Conservation (phyloP, 2,113 vertebrate species). For the Xyliphius kryptos region DNA sequence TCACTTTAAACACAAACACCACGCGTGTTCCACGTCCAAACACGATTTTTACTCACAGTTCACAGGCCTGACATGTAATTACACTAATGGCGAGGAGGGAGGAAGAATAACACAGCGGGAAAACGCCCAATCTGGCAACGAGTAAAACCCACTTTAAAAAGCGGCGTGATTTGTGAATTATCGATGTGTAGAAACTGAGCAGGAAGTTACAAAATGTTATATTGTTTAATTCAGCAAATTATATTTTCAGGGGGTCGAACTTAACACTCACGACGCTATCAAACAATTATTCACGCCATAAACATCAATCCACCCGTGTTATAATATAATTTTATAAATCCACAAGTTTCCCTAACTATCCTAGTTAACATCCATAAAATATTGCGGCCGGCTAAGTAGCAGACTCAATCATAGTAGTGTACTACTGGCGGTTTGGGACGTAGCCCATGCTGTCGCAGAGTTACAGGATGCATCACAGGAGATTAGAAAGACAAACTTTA, state of each 20-base stretch:
- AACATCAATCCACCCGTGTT: too few relatives aligned
- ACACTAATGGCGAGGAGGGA: too few relatives aligned
- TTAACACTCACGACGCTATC: too few relatives aligned
- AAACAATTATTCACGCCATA: too few relatives aligned
- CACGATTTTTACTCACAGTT: background rate
- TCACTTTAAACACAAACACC: background rate
- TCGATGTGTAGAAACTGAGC: slow-evolving; percentile 43
- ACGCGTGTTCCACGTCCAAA: background rate
- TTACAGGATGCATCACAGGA: slow-evolving; percentile 2
- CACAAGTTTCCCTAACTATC: too few relatives aligned
- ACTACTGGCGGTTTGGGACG: slow-evolving; percentile 7
- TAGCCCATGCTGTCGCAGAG: background rate
- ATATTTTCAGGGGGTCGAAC: too few relatives aligned
- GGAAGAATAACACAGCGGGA: background rate
- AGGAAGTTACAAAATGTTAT: too few relatives aligned
- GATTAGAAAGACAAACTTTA: background rate
- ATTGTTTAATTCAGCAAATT: too few relatives aligned
- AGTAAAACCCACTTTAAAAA: background rate
- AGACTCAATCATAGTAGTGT: background rate
- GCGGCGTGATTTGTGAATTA: slow-evolving; percentile 41
- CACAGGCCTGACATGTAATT: too few relatives aligned
- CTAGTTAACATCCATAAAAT: too few relatives aligned
- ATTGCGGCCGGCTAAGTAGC: too few relatives aligned
- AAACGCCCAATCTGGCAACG: slow-evolving; percentile 1
- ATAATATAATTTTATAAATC: too few relatives aligned